A percentile compares a stretch with the other conserved stretches of the same genome.
Evolutionary conservation across 2,113 vertebrate genomes (phyloP).

Genomic region (Columbina picui): DNA sequence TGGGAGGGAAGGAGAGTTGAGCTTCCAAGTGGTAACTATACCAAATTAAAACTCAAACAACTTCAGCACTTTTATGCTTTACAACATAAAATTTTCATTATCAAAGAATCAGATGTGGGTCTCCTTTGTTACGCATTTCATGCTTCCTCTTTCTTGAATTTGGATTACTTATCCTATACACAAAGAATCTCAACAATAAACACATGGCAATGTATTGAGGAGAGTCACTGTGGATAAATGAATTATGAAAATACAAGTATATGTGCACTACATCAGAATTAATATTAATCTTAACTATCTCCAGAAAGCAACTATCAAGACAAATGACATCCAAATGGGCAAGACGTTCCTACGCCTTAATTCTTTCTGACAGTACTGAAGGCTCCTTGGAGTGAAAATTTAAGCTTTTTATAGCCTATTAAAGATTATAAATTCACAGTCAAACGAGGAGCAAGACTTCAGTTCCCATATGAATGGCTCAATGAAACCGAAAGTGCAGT

Average conservation of each 20-base stretch:
- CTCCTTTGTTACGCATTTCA: not conserved
- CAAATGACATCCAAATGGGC: conserved; percentile 16
- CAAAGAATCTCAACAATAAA: not conserved
- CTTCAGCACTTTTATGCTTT: not conserved
- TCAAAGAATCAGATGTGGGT: not conserved
- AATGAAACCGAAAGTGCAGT: not conserved
- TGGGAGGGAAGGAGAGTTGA: not conserved
- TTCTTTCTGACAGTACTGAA: conserved; percentile 49
- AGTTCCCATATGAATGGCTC: not conserved
- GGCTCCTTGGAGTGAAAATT: conserved; percentile 16
- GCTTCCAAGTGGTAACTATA: not conserved
- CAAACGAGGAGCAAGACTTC: not conserved
- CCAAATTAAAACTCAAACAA: not conserved
- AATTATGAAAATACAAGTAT: not conserved
- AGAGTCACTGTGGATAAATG: not conserved
- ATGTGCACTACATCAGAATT: not conserved
- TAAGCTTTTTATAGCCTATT: conserved; percentile 25
- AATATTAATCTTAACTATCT: conserved; percentile 15
- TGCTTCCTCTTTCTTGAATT: not conserved
- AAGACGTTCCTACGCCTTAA: conserved; percentile 12
- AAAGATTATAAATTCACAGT: conserved; percentile 1
- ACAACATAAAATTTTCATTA: not conserved
- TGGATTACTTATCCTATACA: not conserved
- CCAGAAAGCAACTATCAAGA: conserved; percentile 36
- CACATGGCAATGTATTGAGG: not conserved